Percentiles rank a stretch among this genome's conserved stretches.
These are phyloP conservation scores for Cheilosia pagana DNA, from an alignment of 2,888 invertebrate genomes.

Conservation along the genomic window DNA sequence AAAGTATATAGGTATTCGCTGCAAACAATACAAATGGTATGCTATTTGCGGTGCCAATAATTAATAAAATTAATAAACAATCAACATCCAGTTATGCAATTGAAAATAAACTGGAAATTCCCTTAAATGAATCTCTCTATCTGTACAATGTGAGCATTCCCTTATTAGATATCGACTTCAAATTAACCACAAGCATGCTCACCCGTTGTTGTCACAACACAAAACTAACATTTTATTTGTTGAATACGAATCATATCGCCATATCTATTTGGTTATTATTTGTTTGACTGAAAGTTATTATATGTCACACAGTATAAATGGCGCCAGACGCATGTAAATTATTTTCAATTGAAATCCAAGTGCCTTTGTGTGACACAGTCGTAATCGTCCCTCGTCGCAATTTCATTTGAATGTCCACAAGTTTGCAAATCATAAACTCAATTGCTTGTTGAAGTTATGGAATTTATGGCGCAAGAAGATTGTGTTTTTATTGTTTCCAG, in stretches of 20 bases:
- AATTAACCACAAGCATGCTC: not conserved
- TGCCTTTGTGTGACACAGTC: constrained; percentile 1
- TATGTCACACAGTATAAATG: constrained; percentile 22
- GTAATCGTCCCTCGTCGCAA: constrained; percentile 7
- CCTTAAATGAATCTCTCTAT: not conserved
- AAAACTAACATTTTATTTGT: not conserved
- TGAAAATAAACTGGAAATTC: constrained; percentile 3
- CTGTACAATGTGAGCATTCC: not conserved
- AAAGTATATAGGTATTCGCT: not conserved
- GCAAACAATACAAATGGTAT: constrained; percentile 24
- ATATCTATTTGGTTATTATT: constrained; percentile 12
- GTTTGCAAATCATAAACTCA: constrained; percentile 61
- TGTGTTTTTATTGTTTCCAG: constrained; percentile 53
- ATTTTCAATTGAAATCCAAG: constrained; percentile 66
- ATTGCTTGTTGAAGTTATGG: constrained; percentile 58
- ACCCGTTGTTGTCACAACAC: not conserved
- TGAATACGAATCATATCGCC: not conserved
- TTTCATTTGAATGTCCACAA: constrained; percentile 41
- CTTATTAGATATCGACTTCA: not conserved
- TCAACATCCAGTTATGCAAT: constrained; percentile 2
- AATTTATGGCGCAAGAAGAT: constrained; percentile 54
- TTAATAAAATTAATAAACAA: constrained; percentile 1
- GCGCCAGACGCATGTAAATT: constrained; percentile 63
- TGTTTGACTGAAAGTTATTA: constrained; percentile 11
- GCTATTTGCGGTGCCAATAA: not conserved